These are phyloP conservation scores for Phalacrocorax aristotelis DNA, from an alignment of 2,113 vertebrate species.

Conservation along the genomic window DNA sequence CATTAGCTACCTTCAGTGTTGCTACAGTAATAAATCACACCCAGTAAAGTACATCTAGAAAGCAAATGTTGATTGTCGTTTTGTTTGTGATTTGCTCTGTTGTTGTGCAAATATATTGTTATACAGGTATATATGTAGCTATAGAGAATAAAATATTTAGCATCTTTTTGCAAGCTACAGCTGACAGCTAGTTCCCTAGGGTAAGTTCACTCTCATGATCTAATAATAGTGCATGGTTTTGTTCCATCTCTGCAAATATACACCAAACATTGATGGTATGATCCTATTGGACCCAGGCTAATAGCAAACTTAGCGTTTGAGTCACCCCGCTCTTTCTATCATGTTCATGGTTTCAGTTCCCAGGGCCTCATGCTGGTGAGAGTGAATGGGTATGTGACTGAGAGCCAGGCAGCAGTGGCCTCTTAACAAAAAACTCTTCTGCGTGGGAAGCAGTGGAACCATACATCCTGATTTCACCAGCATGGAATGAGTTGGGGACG, in stretches of 20 bases:
- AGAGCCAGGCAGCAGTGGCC: not conserved
- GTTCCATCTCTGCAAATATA: not conserved
- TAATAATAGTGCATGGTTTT: not conserved
- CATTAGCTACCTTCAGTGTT: not conserved
- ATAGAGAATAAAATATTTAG: not conserved
- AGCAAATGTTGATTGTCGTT: not conserved
- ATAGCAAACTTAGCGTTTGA: not conserved
- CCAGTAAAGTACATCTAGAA: not conserved
- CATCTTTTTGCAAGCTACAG: not conserved
- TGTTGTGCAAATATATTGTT: not conserved
- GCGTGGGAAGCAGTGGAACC: not conserved
- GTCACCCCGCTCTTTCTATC: not conserved
- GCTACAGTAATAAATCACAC: not conserved
- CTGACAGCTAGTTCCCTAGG: not conserved
- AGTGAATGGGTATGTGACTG: fast-evolving
- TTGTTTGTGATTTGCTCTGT: not conserved
- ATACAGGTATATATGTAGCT: not conserved
- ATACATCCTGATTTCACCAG: not conserved
- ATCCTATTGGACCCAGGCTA: not conserved
- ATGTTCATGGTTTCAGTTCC: not conserved
- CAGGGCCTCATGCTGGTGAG: not conserved
- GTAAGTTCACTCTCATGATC: not conserved
- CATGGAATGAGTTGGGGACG: fast-evolving
- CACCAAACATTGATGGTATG: not conserved
- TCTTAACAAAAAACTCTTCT: not conserved